A percentile compares a stretch with the other conserved stretches of the same genome.
phyloP scores from a whole-genome alignment of 2,888 invertebrate genomes.

The Athripsodes cinereus region DNA sequence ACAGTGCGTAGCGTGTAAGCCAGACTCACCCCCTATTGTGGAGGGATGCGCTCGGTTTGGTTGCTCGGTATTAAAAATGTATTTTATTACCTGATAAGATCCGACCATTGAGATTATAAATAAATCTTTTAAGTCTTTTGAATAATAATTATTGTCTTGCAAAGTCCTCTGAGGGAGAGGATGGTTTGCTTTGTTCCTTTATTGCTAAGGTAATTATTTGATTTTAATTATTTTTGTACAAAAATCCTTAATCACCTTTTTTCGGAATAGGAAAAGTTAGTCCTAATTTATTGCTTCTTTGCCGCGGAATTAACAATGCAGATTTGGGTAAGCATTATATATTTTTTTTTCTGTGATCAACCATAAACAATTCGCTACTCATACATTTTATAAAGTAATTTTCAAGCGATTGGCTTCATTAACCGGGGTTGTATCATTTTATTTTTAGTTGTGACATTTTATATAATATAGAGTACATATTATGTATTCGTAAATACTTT shows the following conservation, averaged over 20 bases:
- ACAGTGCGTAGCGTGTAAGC: not conserved
- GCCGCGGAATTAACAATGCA: conserved; percentile 3
- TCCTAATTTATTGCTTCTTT: conserved; percentile 23
- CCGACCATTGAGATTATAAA: conserved; percentile 28
- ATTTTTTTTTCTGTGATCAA: no score
- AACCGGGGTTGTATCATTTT: no score
- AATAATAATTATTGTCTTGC: conserved; percentile 28
- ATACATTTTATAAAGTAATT: no score
- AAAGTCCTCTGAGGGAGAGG: conserved; percentile 7
- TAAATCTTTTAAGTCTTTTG: conserved; percentile 29
- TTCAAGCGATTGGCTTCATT: no score
- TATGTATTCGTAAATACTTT: no score
- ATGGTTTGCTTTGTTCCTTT: conserved; percentile 25
- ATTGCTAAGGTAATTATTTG: conserved; percentile 28
- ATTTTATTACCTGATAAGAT: conserved; percentile 29
- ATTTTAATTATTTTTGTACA: conserved; percentile 27
- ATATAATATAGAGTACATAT: no score
- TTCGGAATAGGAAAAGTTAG: conserved; percentile 23
- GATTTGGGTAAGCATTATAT: not conserved
- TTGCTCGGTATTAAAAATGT: conserved; percentile 27
- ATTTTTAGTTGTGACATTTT: no score
- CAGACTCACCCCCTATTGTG: not conserved
- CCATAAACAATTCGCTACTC: no score
- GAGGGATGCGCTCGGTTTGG: conserved; percentile 2
- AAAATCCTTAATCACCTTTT: conserved; percentile 26